These are phyloP conservation scores for Lepilemur ruficaudatus DNA, from an alignment of 2,797 vertebrate genomes.

Conservation along the genomic window DNA sequence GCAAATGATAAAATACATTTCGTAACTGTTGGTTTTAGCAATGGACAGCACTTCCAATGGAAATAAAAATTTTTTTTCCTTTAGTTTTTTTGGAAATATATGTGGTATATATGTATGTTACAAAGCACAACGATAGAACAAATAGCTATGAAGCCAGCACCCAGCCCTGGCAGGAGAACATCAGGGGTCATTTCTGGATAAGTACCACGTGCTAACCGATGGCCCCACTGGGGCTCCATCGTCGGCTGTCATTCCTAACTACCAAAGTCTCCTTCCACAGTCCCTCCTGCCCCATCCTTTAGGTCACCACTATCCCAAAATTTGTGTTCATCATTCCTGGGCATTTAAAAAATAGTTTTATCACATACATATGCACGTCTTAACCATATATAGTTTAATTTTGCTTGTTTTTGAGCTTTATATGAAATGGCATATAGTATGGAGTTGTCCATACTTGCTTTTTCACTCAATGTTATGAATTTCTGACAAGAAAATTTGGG, in stretches of 20 bases:
- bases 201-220: no score
- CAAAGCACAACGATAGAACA: neutral
- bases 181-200: neutral
- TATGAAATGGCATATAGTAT: neutral
- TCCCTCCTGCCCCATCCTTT: neutral
- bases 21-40: neutral
- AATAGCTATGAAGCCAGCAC: neutral
- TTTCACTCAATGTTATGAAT: neutral
- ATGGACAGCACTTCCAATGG: neutral
- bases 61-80: neutral
- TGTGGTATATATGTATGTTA: neutral
- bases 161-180: neutral
- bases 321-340: neutral
- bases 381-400: neutral
- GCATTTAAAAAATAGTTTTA: neutral
- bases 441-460: neutral
- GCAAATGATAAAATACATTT: slow-evolving; percentile 39
- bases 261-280: neutral
- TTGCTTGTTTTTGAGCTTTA: neutral
- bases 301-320: neutral
- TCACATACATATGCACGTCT: neutral
- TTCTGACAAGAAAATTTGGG: neutral
- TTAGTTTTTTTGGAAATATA: neutral
- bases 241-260: no score
- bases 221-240: no score